Evolutionary conservation across 2,113 vertebrate species (phyloP).

Genomic region (Albula goreensis): DNA sequence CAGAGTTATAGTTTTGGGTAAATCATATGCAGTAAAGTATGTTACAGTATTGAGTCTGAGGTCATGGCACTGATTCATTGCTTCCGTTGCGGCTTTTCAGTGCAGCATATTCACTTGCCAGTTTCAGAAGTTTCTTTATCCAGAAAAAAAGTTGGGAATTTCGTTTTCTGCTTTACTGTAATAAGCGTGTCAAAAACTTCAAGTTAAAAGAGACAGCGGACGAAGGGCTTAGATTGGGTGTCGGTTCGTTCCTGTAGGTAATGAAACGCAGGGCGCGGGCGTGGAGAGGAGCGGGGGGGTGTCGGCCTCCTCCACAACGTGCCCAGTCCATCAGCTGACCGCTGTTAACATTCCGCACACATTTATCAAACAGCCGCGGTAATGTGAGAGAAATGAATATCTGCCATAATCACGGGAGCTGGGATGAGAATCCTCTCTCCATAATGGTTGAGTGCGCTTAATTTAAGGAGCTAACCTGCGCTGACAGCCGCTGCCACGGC

Average conservation of each 20-base stretch:
- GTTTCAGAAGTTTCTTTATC: neutral
- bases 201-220: neutral
- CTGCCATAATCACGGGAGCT: slow-evolving; percentile 24
- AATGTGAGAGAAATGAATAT: slow-evolving; percentile 32
- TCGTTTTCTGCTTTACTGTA: slow-evolving; percentile 4
- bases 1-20: too few species aligned
- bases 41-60: too few species aligned
- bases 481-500: slow-evolving; percentile 19
- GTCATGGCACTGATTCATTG: neutral
- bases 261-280: slow-evolving; percentile 4
- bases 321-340: slow-evolving; percentile 14
- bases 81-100: neutral
- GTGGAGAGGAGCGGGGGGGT: too few species aligned
- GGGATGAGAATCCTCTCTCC: slow-evolving; percentile 28
- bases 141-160: neutral
- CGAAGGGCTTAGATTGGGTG: neutral
- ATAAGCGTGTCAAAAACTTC: slow-evolving; percentile 6
- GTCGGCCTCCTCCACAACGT: too few species aligned
- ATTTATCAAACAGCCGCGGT: slow-evolving; percentile 28
- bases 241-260: neutral
- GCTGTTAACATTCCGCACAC: slow-evolving; percentile 23
- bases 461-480: slow-evolving; percentile 33
- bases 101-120: neutral
- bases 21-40: too few species aligned
- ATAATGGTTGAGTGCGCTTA: slow-evolving; percentile 30